Evolutionary conservation across 2,888 invertebrate genomes (phyloP).

Genomic region (Allophyes oxyacanthae): DNA sequence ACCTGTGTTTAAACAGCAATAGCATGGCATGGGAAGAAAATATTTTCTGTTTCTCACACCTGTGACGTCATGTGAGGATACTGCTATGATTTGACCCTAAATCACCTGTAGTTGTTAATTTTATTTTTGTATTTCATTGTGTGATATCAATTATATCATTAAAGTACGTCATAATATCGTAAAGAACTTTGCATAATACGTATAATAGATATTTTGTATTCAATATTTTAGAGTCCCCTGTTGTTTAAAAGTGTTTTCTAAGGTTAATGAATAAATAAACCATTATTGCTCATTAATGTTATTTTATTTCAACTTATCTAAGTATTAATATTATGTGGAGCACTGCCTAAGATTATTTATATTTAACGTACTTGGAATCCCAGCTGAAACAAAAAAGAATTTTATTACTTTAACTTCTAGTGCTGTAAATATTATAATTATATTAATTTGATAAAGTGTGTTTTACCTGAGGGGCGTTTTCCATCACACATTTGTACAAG

Average conservation of each 20-base stretch:
- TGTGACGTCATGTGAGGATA: neutral
- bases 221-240: conserved; percentile 56
- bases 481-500: conserved; percentile 74
- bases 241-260: conserved; percentile 63
- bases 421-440: too few species aligned
- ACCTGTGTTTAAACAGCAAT: too few species aligned
- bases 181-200: conserved; percentile 51
- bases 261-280: conserved; percentile 61
- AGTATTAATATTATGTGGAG: conserved; percentile 51
- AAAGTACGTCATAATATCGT: conserved; percentile 28
- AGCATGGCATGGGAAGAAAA: too few species aligned
- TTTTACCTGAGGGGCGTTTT: conserved; percentile 76
- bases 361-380: conserved; percentile 60
- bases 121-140: conserved; percentile 27
- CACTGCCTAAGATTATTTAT: conserved; percentile 25
- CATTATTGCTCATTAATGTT: conserved; percentile 62
- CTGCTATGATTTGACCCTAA: neutral
- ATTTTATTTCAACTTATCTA: conserved; percentile 45
- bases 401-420: too few species aligned
- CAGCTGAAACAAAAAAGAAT: conserved; percentile 63
- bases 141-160: conserved; percentile 39
- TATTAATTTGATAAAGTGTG: too few species aligned
- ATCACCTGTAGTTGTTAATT: conserved; percentile 5
- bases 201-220: conserved; percentile 58
- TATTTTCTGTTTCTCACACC: neutral